A percentile compares a stretch with the other conserved stretches of the same genome.
Evolutionary conservation across 2,797 vertebrate species (phyloP).

Genomic region (Sitta carolinensis): DNA sequence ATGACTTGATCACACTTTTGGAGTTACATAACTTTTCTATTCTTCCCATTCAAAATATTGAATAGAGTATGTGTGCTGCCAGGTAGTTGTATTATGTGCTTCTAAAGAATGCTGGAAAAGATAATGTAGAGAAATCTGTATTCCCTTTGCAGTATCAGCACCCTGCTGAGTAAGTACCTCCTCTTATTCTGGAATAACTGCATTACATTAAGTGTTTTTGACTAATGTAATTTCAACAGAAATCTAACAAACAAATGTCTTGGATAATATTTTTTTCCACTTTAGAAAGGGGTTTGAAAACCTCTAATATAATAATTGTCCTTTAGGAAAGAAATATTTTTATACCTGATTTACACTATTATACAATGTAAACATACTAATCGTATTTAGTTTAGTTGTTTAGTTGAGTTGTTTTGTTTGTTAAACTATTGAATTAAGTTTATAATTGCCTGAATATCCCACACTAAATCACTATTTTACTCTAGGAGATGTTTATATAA

Average conservation of each 20-base stretch:
- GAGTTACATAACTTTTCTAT: neutral
- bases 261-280: neutral
- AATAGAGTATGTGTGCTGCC: neutral
- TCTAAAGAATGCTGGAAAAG: neutral
- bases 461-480: neutral
- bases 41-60: neutral
- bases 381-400: neutral
- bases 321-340: neutral
- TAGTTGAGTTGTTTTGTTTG: neutral
- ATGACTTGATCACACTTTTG: neutral
- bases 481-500: neutral
- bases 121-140: neutral
- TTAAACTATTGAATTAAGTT: neutral
- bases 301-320: neutral
- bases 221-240: neutral
- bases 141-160: neutral
- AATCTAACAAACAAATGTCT: neutral
- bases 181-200: neutral
- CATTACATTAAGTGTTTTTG: neutral
- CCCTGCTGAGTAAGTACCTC: neutral
- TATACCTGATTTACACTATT: neutral
- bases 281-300: neutral
- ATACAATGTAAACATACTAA: neutral
- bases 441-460: neutral
- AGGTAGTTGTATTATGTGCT: neutral